A percentile compares a stretch with the other conserved stretches of the same genome.
Evolutionary conservation across 1,140 invertebrate species (phyloP).

Genomic region (Cydia fagiglandana): DNA sequence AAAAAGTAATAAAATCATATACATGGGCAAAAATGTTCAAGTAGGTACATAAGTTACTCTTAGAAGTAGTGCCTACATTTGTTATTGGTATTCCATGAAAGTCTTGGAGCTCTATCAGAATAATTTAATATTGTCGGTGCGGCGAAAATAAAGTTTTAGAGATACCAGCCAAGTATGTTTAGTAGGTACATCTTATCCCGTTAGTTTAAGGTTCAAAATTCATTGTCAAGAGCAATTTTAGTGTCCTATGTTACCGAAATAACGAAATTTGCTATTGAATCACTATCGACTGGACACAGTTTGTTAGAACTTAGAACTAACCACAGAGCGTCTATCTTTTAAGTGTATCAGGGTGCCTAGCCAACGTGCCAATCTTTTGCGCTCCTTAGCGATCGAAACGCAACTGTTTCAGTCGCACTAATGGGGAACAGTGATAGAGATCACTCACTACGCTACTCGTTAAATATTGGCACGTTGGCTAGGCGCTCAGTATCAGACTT

Average conservation of each 20-base stretch:
- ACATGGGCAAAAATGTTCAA: neutral
- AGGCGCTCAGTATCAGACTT: too few relatives aligned
- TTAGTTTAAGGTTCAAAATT: neutral
- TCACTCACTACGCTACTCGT: too few relatives aligned
- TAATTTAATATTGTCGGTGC: neutral
- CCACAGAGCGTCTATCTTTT: too few relatives aligned
- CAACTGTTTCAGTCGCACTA: too few relatives aligned
- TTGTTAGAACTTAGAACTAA: neutral
- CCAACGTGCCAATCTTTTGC: too few relatives aligned
- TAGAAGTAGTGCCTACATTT: neutral
- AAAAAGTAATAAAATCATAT: too few relatives aligned
- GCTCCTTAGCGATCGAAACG: too few relatives aligned
- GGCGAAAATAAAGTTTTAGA: neutral
- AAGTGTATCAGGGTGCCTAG: too few relatives aligned
- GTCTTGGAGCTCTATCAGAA: slow-evolving; percentile 1
- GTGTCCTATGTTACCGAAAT: neutral
- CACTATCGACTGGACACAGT: neutral
- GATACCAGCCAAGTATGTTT: neutral
- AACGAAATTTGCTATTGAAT: neutral
- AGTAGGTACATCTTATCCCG: neutral
- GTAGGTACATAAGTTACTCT: neutral
- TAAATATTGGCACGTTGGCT: too few relatives aligned
- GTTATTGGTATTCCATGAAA: slow-evolving; percentile 4
- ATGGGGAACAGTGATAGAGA: too few relatives aligned
- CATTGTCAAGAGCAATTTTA: too few relatives aligned